These are phyloP conservation scores for Patiria miniata DNA, from an alignment of 35 echinoderm and acorn worm species.

Conservation along the genomic window DNA sequence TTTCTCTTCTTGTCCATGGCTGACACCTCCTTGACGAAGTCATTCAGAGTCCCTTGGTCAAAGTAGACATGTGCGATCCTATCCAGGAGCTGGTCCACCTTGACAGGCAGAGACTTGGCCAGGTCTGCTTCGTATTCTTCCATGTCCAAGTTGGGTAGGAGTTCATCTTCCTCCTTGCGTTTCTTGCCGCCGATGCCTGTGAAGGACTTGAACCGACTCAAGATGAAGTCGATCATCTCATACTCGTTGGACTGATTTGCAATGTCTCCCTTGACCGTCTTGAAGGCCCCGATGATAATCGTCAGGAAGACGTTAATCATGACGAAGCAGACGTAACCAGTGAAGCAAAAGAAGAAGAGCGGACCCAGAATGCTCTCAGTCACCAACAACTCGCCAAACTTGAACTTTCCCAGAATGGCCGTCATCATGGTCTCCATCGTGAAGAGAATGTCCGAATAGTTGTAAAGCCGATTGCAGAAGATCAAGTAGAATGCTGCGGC, in stretches of 20 bases:
- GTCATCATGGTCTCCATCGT: slow-evolving; percentile 79
- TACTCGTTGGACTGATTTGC: slow-evolving; percentile 82
- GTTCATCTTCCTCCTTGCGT: slow-evolving; percentile 25
- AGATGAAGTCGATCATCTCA: slow-evolving; percentile 91
- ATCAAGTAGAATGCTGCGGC: slow-evolving; percentile 73
- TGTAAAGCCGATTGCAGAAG: slow-evolving; percentile 42
- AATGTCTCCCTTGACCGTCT: slow-evolving; percentile 72
- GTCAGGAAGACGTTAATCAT: slow-evolving; percentile 94
- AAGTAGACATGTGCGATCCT: slow-evolving; percentile 88
- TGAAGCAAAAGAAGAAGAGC: slow-evolving; percentile 80
- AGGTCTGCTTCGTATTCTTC: slow-evolving; percentile 37
- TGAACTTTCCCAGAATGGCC: slow-evolving; percentile 74
- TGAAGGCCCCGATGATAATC: slow-evolving; percentile 84
- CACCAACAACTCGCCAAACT: slow-evolving; percentile 47
- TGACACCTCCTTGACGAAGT: neutral
- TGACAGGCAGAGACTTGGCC: slow-evolving; percentile 65
- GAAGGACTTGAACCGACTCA: slow-evolving; percentile 63
- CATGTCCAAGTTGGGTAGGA: neutral
- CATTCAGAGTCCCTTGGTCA: slow-evolving; percentile 24
- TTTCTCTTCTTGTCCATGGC: neutral
- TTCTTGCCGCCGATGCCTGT: slow-evolving; percentile 51
- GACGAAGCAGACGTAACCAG: slow-evolving; percentile 76
- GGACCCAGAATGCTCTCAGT: slow-evolving; percentile 56
- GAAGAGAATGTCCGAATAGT: slow-evolving; percentile 83
- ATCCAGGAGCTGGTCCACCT: slow-evolving; percentile 81